phyloP scores from a whole-genome alignment of 1,140 invertebrate species.

The Aphelinus atriplicis region DNA sequence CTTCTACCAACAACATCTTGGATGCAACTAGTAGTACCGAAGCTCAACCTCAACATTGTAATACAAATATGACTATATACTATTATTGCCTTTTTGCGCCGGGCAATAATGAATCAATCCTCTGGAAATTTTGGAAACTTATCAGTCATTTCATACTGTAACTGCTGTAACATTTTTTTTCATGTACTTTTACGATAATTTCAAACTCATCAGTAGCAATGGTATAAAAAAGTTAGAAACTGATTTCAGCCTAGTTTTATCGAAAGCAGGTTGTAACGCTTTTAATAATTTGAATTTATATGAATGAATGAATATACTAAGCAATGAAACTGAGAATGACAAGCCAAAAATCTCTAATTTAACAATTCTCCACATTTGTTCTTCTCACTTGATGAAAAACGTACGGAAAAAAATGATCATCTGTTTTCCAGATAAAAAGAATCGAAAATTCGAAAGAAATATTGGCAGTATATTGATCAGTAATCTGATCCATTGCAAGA shows the following conservation, averaged over 20 bases:
- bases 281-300: neutral
- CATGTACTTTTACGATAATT: neutral
- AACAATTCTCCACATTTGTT: conserved; percentile 11
- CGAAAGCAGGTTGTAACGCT: neutral
- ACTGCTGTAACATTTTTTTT: neutral
- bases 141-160: neutral
- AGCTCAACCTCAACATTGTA: neutral
- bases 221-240: neutral
- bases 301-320: neutral
- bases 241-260: neutral
- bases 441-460: neutral
- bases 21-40: neutral
- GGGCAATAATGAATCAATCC: neutral
- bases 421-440: neutral
- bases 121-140: neutral
- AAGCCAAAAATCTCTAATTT: neutral
- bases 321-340: neutral
- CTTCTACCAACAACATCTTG: neutral
- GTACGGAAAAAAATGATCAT: neutral
- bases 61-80: neutral
- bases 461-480: neutral
- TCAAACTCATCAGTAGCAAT: neutral
- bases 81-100: neutral
- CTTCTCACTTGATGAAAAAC: conserved; percentile 8
- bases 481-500: neutral